Percentiles rank a stretch among this genome's conserved stretches.
Conservation (phyloP, 2,888 invertebrate genomes). For the Eristalis tenax region DNA sequence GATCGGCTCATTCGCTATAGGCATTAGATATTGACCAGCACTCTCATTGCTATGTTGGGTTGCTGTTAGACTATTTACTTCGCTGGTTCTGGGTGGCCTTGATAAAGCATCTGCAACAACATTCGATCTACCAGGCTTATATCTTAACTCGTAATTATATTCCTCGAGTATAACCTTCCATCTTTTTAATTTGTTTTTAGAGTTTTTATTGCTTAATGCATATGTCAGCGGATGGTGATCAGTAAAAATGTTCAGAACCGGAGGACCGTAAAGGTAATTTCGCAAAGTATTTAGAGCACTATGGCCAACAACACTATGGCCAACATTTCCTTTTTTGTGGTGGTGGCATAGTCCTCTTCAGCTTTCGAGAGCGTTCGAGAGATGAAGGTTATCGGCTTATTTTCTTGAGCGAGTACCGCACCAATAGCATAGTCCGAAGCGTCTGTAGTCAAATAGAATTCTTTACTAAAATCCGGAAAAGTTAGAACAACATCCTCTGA, state of each 20-base stretch:
- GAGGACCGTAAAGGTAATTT: conserved; percentile 48
- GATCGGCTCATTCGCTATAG: not conserved
- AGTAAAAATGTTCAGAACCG: conserved; percentile 18
- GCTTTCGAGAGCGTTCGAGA: conserved; percentile 48
- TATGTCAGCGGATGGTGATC: conserved; percentile 37
- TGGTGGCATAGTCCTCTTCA: conserved; percentile 44
- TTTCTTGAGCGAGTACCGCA: conserved; percentile 39
- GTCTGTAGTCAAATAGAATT: conserved; percentile 46
- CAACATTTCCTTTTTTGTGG: conserved; percentile 56
- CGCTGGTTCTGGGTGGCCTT: conserved; percentile 15
- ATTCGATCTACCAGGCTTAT: conserved; percentile 51
- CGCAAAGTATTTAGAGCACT: conserved; percentile 34
- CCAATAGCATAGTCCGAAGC: conserved; percentile 44
- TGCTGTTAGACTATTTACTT: conserved; percentile 37
- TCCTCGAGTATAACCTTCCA: conserved; percentile 67
- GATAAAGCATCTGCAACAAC: conserved; percentile 56
- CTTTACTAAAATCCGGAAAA: conserved; percentile 48
- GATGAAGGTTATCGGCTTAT: conserved; percentile 36
- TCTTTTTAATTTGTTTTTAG: conserved; percentile 38
- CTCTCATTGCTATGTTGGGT: conserved; percentile 17
- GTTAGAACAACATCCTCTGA: conserved; percentile 26
- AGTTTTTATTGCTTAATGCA: conserved; percentile 39
- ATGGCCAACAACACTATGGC: conserved; percentile 50
- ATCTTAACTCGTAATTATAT: conserved; percentile 46
- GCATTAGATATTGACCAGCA: conserved; percentile 27